Evolutionary conservation across 2,797 vertebrate genomes (phyloP).

Genomic region (Telmatherina bonti): DNA sequence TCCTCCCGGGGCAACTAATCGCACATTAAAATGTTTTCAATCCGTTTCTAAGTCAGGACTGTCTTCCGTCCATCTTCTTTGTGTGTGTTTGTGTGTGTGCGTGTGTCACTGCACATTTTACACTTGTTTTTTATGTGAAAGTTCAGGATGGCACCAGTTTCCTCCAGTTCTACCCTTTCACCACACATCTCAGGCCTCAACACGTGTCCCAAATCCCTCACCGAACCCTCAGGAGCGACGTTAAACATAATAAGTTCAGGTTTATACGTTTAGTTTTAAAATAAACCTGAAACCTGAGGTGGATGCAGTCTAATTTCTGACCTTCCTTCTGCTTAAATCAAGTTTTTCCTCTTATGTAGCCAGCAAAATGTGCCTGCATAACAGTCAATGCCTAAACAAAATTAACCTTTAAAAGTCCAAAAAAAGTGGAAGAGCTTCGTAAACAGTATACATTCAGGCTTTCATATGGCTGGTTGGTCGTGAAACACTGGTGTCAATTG

Average conservation of each 20-base stretch:
- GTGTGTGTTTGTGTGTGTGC: no score
- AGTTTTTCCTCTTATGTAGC: background rate
- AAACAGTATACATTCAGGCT: constrained; percentile 60
- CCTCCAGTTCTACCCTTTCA: background rate
- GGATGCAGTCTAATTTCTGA: no score
- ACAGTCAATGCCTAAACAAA: background rate
- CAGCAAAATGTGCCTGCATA: constrained; percentile 18
- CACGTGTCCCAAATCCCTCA: constrained; percentile 15
- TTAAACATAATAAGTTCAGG: no score
- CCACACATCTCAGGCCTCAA: background rate
- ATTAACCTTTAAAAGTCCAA: constrained; percentile 30
- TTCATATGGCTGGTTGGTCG: constrained; percentile 72
- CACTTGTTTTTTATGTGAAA: constrained; percentile 6
- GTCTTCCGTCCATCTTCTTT: background rate
- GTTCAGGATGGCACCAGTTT: background rate
- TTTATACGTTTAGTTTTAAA: no score
- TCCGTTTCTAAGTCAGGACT: background rate
- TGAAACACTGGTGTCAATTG: constrained; percentile 82
- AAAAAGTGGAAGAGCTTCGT: constrained; percentile 19
- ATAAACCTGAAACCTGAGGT: background rate
- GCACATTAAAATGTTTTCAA: background rate
- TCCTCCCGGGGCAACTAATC: background rate
- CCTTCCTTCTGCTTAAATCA: background rate
- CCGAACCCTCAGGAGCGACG: background rate
- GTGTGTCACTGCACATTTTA: background rate